Percentiles rank a stretch among this genome's conserved stretches.
These are phyloP conservation scores for Capra hircus DNA, from an alignment of 2,113 vertebrate species.

Conservation along the genomic window DNA sequence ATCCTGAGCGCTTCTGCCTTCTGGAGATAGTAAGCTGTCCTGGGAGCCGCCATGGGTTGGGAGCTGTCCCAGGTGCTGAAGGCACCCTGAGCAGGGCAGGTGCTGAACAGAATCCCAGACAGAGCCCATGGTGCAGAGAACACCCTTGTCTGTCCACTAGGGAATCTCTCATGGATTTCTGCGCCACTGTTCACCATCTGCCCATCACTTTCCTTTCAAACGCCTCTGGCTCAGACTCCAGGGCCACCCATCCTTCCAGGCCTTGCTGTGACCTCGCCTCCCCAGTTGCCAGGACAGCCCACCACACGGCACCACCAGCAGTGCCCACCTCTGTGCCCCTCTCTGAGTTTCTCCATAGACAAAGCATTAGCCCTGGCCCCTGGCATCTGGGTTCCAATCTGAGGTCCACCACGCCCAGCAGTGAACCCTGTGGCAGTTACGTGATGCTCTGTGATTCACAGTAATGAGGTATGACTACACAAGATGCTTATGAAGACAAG, in stretches of 20 bases:
- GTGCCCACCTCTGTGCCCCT: neutral
- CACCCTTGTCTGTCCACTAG: rapidly evolving
- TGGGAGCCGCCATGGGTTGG: rapidly evolving
- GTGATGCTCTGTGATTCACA: rapidly evolving
- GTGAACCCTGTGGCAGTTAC: too few species aligned
- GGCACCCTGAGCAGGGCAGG: rapidly evolving
- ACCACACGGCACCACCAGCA: rapidly evolving
- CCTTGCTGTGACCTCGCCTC: neutral
- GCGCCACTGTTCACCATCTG: neutral
- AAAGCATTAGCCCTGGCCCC: neutral
- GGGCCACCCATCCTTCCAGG: too few species aligned
- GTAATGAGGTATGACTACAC: rapidly evolving
- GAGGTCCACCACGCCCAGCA: too few species aligned
- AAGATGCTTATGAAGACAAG: neutral
- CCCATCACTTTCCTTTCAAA: neutral
- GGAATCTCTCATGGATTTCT: too few species aligned
- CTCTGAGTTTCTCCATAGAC: neutral
- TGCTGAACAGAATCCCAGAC: neutral
- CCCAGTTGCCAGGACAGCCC: neutral
- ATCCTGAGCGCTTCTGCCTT: neutral
- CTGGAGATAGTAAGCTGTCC: rapidly evolving
- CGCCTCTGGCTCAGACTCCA: too few species aligned
- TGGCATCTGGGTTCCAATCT: rapidly evolving
- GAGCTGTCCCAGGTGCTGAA: neutral
- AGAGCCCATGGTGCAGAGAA: rapidly evolving